Percentiles rank a stretch among this genome's conserved stretches.
Evolutionary conservation across 2,797 vertebrate species (phyloP).

Genomic region (Eulemur rubriventer): DNA sequence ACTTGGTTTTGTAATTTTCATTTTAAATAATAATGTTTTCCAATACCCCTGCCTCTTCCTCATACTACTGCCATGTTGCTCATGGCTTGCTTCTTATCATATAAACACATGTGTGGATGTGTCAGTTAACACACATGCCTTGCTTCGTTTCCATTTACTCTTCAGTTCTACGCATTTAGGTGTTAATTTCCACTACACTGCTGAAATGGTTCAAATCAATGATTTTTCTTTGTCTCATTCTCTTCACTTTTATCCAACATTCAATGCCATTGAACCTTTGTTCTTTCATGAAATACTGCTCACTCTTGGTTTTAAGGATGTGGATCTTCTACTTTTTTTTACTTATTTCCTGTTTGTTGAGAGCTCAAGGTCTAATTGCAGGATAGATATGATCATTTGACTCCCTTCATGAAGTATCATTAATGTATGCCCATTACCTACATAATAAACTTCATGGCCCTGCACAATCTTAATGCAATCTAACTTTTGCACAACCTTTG

Average conservation of each 20-base stretch:
- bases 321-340: not conserved
- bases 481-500: not conserved
- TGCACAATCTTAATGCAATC: not conserved
- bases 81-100: not conserved
- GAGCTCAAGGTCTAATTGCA: not conserved
- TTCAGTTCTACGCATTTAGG: not conserved
- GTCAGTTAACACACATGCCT: not conserved
- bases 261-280: not conserved
- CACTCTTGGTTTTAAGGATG: not conserved
- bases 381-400: not conserved
- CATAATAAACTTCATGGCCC: not conserved
- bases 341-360: not conserved
- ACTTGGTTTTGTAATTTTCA: not conserved
- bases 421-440: not conserved
- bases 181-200: not conserved
- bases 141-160: not conserved
- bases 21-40: not conserved
- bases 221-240: not conserved
- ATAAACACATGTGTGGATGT: not conserved
- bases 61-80: not conserved
- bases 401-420: not conserved
- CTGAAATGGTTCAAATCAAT: not conserved
- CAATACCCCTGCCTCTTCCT: not conserved
- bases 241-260: not conserved
- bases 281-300: not conserved